Evolutionary conservation across 2,888 invertebrate genomes (phyloP), one percentile per base, ranked within the genome.

Genomic region (Stratiomys singularior): DNA sequence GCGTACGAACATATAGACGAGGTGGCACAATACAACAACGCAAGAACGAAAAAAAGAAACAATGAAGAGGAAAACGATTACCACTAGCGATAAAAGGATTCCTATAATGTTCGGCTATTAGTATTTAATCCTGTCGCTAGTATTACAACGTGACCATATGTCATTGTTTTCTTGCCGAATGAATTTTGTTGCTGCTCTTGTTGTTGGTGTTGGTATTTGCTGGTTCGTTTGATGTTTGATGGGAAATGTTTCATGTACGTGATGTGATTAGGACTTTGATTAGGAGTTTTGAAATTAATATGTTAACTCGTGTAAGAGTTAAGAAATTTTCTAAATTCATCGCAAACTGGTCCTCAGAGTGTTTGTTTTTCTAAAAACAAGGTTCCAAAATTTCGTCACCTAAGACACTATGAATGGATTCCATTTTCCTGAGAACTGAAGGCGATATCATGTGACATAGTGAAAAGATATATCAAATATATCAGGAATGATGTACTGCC

Each of bases 51-150:
- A 18, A 1, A 27, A 23, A 72, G 28, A 72, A 56, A 52, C 72
- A 56, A 52, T 56, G 56, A 56, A 56, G 30, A 72, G 37, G 11
- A 27, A 60, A 63, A 67, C 30, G 56, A 47, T 60, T 64, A 27
- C 47, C n/a, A 60, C 30, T 66, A 9, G n/a, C 30, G 28, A 30
- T 44, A 78, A 74, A 74, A 74, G 63, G 66, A 71, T 79, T 72
- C 76, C 47, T 72, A 79, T 77, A 79, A 79, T 71, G 63, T 58
- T 64, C 63, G 71, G 44, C 79, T 76, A 77, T 79, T 79, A 79
- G 79, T 76, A 67, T 74, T 56, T 76, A 69, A 78, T 78, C 78
- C 78, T 76, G 76, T 76, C 60, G 60, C 30, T 74, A 37, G 74
- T 58, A 23, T 46, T 21, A 47, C 47, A 69, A 23, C 46, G 25